A percentile compares a stretch with the other conserved stretches of the same genome.
These are phyloP conservation scores for Raja brachyura DNA, from an alignment of 2,113 vertebrate genomes.

Conservation along the genomic window DNA sequence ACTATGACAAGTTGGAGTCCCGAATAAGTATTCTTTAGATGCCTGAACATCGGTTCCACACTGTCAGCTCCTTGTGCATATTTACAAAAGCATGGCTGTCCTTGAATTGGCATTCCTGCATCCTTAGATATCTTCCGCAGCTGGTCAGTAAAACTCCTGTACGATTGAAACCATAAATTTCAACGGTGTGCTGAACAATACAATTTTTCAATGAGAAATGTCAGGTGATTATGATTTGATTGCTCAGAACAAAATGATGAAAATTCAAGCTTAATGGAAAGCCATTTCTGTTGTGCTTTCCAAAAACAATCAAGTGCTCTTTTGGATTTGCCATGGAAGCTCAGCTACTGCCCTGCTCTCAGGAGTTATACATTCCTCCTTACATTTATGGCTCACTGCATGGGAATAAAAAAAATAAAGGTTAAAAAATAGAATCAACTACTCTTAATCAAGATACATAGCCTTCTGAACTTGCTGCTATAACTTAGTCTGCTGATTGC, in stretches of 20 bases:
- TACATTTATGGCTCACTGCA: background rate
- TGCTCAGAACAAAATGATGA: background rate
- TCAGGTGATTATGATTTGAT: background rate
- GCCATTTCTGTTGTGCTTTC: background rate
- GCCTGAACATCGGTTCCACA: constrained; percentile 64
- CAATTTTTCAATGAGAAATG: constrained; percentile 3
- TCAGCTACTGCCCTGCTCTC: background rate
- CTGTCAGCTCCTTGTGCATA: constrained; percentile 61
- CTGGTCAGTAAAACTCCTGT: constrained; percentile 96
- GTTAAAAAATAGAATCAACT: background rate
- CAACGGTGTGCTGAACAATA: background rate
- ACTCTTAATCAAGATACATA: background rate
- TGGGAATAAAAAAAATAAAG: background rate
- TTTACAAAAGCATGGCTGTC: constrained; percentile 66
- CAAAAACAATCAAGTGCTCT: background rate
- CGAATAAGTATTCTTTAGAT: constrained; percentile 64
- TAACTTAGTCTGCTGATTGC: background rate
- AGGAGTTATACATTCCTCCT: background rate
- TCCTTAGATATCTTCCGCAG: constrained; percentile 97
- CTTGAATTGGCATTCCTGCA: constrained; percentile 92
- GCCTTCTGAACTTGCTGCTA: background rate
- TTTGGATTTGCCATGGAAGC: background rate
- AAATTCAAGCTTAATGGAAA: background rate
- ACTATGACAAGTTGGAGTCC: constrained; percentile 64
- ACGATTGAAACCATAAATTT: constrained; percentile 29